A percentile compares a stretch with the other conserved stretches of the same genome.
Evolutionary conservation across 2,888 invertebrate species (phyloP).

Genomic region (Melipona beecheii): DNA sequence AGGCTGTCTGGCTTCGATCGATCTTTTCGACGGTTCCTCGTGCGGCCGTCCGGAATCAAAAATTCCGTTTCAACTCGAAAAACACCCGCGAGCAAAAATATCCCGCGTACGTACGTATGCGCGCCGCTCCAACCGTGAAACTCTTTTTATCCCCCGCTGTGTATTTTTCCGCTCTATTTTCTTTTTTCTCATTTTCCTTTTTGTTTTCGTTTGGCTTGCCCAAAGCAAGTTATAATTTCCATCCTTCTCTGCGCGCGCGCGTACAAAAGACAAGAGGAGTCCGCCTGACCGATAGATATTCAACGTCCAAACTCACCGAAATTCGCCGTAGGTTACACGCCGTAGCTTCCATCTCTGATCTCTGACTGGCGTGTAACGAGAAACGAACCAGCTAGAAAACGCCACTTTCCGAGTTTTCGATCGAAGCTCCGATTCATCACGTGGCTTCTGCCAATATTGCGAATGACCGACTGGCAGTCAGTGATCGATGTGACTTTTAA

Average conservation of each 20-base stretch:
- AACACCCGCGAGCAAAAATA: conserved; percentile 42
- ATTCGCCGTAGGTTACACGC: neutral
- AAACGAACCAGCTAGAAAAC: neutral
- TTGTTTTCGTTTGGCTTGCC: conserved; percentile 28
- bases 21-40: conserved; percentile 30
- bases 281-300: conserved; percentile 8
- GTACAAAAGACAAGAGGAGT: neutral
- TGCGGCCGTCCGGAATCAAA: conserved; percentile 33
- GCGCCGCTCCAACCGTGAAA: neutral
- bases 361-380: neutral
- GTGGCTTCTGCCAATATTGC: neutral
- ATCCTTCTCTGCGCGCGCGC: conserved; percentile 2
- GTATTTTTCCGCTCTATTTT: neutral
- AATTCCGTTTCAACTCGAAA: conserved; percentile 56
- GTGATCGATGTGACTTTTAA: neutral
- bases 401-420: neutral
- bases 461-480: neutral
- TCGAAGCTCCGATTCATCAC: conserved; percentile 12
- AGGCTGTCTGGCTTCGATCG: conserved; percentile 55
- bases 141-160: neutral
- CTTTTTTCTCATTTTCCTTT: neutral
- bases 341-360: neutral
- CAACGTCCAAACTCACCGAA: neutral
- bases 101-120: neutral
- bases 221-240: conserved; percentile 55